Conservation (phyloP, 1,140 invertebrate genomes). For the Eriosoma lanigerum region DNA sequence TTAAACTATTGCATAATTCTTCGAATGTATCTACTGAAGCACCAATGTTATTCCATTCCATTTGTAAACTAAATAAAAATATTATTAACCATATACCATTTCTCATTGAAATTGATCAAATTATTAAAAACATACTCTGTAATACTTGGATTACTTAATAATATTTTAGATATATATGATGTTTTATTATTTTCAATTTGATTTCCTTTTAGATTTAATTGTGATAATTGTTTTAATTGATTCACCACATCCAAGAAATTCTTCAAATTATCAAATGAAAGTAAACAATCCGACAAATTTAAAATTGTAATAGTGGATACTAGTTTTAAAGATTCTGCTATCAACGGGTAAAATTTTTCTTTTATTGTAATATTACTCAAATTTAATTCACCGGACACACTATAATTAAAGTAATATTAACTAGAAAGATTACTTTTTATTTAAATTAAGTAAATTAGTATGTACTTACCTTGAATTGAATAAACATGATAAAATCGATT, state of each 20-base stretch:
- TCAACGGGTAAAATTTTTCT: background rate
- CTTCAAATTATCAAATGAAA: background rate
- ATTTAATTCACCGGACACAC: constrained; percentile 10
- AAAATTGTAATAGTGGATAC: background rate
- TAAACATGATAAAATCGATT: constrained; percentile 12
- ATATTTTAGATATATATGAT: constrained; percentile 6
- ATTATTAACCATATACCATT: too few relatives aligned
- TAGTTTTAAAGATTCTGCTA: background rate
- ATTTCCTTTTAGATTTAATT: constrained; percentile 39
- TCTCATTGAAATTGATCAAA: background rate
- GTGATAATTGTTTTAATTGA: background rate
- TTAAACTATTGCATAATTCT: constrained; percentile 25
- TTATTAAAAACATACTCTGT: background rate
- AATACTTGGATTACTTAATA: constrained; percentile 9
- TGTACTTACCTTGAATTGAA: constrained; percentile 12
- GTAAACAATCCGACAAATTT: constrained; percentile 31
- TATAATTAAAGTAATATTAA: background rate
- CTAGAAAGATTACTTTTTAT: background rate
- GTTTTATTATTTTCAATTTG: constrained; percentile 1
- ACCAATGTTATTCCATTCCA: constrained; percentile 39
- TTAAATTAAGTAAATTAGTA: too few relatives aligned
- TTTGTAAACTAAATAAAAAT: background rate
- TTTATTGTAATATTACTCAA: background rate
- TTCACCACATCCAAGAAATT: background rate
- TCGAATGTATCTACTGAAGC: constrained; percentile 18